Percentiles rank a stretch among this genome's conserved stretches.
Evolutionary conservation across 2,888 invertebrate species (phyloP).

Genomic region (Yponomeuta cagnagella): DNA sequence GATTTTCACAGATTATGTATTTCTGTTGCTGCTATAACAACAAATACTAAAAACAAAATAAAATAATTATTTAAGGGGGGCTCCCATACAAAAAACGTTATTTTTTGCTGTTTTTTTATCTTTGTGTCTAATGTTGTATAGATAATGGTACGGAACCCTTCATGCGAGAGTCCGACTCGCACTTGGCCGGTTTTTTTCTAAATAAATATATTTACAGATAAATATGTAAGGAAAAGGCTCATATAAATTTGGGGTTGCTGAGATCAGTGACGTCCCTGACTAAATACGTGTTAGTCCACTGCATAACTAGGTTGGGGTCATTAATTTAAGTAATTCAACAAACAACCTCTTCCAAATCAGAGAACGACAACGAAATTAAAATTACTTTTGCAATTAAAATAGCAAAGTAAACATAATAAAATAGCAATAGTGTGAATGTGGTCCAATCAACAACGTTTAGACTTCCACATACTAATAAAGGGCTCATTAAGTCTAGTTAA

Average conservation of each 20-base stretch:
- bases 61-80: too few relatives aligned
- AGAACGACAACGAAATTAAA: neutral
- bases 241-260: neutral
- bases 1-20: too few relatives aligned
- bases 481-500: slow-evolving; percentile 56
- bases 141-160: too few relatives aligned
- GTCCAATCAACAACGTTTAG: slow-evolving; percentile 12
- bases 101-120: too few relatives aligned
- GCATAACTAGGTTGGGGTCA: neutral
- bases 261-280: neutral
- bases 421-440: slow-evolving; percentile 10
- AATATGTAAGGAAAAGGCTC: neutral
- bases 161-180: too few relatives aligned
- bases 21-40: too few relatives aligned
- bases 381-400: neutral
- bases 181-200: too few relatives aligned
- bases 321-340: neutral
- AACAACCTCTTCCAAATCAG: neutral
- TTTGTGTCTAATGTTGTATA: too few relatives aligned
- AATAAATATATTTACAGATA: neutral
- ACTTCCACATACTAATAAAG: slow-evolving; percentile 36
- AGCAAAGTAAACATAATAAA: neutral
- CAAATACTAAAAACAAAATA: too few relatives aligned
- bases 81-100: too few relatives aligned
- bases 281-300: neutral